Percentiles rank a stretch among this genome's conserved stretches.
phyloP scores from a whole-genome alignment of 2,888 invertebrate species.

The Drosophila rubida region DNA sequence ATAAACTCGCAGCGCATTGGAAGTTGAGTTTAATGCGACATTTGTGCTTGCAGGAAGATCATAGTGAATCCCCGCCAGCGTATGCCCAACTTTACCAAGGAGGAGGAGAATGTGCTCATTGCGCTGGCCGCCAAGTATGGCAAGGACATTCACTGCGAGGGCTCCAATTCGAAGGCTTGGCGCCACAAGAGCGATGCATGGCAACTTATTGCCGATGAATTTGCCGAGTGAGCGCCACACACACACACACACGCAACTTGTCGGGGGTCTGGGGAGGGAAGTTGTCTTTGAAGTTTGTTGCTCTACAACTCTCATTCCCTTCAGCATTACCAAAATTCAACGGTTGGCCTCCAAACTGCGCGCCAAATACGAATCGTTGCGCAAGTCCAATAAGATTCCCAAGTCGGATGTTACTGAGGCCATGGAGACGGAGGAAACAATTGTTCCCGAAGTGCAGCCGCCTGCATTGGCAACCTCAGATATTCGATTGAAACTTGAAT shows the following conservation, averaged over 20 bases:
- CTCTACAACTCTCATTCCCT: background rate
- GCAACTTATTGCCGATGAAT: background rate
- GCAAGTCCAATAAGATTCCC: background rate
- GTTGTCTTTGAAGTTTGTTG: background rate
- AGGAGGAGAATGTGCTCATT: background rate
- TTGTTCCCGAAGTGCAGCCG: background rate
- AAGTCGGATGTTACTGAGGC: background rate
- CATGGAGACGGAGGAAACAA: background rate
- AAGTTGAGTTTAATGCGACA: background rate
- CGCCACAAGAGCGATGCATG: background rate
- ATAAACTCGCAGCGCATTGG: constrained; percentile 2
- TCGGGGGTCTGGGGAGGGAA: background rate
- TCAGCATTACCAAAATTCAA: background rate
- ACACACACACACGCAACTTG: too few relatives aligned
- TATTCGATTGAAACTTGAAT: background rate
- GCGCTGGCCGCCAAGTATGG: background rate
- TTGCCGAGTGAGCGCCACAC: background rate
- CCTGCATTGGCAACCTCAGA: too few relatives aligned
- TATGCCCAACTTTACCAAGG: background rate
- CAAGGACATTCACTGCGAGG: background rate
- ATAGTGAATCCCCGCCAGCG: background rate
- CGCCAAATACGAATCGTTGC: background rate
- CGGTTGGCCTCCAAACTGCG: background rate
- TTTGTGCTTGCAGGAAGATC: background rate
- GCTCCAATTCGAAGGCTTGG: background rate